Conservation (phyloP, 2,113 vertebrate species). For the Spea multiplicata region DNA sequence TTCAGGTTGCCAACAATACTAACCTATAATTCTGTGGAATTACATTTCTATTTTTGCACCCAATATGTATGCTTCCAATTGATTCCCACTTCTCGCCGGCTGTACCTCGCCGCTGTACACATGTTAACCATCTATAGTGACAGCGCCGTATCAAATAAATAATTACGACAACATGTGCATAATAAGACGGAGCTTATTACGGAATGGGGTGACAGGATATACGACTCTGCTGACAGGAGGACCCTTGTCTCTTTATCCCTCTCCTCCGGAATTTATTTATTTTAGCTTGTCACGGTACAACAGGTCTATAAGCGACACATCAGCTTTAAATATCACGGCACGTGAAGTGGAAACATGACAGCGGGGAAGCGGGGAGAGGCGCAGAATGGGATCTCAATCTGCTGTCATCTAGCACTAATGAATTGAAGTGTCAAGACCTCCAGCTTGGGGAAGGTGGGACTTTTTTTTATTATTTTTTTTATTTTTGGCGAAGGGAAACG, state of each 20-base stretch:
- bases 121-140: conserved; percentile 28
- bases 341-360: conserved; percentile 66
- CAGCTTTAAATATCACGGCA: conserved; percentile 70
- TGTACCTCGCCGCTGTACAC: neutral
- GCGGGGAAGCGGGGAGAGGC: conserved; percentile 65
- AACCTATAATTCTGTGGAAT: neutral
- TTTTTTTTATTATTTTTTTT: neutral
- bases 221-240: conserved; percentile 8
- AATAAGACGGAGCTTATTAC: conserved; percentile 39
- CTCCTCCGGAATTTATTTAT: conserved; percentile 42
- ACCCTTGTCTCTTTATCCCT: neutral
- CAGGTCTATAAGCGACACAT: conserved; percentile 66
- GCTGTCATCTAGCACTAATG: conserved; percentile 76
- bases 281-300: conserved; percentile 70
- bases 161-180: conserved; percentile 41
- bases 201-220: conserved; percentile 18
- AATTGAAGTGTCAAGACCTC: conserved; percentile 62
- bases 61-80: neutral
- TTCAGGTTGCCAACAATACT: neutral
- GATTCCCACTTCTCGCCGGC: neutral
- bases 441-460: neutral
- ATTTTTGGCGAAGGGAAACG: too few species aligned
- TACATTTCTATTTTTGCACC: conserved; percentile 25
- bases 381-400: conserved; percentile 62
- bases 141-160: conserved; percentile 45